Percentiles rank a stretch among this genome's conserved stretches.
phyloP scores from a whole-genome alignment of 2,113 vertebrate genomes.

The Nestor notabilis region DNA sequence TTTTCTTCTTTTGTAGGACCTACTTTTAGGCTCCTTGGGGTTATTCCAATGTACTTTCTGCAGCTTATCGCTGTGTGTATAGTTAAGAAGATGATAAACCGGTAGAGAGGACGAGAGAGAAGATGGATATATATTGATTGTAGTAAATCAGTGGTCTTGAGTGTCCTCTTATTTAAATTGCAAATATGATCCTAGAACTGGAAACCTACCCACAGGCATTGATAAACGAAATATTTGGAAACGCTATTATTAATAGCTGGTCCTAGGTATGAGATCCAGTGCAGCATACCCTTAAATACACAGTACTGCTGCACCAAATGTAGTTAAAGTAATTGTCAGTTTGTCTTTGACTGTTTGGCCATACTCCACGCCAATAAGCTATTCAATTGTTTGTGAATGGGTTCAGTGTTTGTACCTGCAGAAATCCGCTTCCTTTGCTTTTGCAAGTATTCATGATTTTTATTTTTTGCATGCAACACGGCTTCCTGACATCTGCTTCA shows the following conservation, averaged over 20 bases:
- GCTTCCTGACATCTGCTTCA: slow-evolving; percentile 77
- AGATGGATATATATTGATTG: background rate
- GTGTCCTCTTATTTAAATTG: background rate
- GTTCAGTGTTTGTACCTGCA: slow-evolving; percentile 62
- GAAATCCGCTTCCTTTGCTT: slow-evolving; percentile 48
- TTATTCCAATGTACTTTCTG: background rate
- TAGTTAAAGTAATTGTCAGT: background rate
- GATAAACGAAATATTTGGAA: background rate
- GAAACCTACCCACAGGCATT: background rate
- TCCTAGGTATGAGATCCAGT: background rate
- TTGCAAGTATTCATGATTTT: slow-evolving; percentile 27
- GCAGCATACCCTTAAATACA: background rate
- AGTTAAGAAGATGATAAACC: background rate
- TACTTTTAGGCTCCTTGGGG: background rate
- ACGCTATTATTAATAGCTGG: background rate
- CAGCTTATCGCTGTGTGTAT: background rate
- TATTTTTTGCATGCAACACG: slow-evolving; percentile 13
- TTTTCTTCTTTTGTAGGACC: background rate
- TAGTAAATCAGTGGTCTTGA: background rate
- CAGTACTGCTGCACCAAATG: background rate
- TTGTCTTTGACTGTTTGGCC: background rate
- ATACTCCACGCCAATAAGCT: background rate
- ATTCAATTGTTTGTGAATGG: slow-evolving; percentile 59
- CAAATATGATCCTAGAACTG: background rate
- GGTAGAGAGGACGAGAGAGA: background rate